Percentiles rank a stretch among this genome's conserved stretches.
Conservation (phyloP, 2,113 vertebrate species). For the Halichoeres trimaculatus region DNA sequence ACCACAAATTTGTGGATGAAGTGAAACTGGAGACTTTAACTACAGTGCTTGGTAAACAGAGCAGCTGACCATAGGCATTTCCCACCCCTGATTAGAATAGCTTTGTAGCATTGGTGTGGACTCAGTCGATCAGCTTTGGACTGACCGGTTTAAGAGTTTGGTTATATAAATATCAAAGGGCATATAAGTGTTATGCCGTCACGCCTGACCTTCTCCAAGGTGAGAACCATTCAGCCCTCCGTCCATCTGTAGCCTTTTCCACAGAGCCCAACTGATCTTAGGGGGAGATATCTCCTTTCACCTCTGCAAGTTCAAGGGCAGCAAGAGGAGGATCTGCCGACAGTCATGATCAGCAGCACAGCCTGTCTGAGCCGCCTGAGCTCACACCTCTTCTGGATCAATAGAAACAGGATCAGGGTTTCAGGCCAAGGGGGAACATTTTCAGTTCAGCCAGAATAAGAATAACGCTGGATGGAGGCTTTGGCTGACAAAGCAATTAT, state of each 20-base stretch:
- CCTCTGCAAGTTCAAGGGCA: constrained; percentile 62
- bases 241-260: constrained; percentile 19
- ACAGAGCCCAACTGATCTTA: constrained; percentile 21
- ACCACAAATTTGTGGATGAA: too few relatives aligned
- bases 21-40: too few relatives aligned
- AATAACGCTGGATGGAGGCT: neutral
- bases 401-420: constrained; percentile 61
- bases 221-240: constrained; percentile 3
- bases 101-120: too few relatives aligned
- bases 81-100: too few relatives aligned
- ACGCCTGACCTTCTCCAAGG: neutral
- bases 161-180: neutral
- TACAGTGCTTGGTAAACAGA: too few relatives aligned
- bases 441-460: constrained; percentile 26
- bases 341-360: constrained; percentile 16
- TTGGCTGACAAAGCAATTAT: constrained; percentile 6
- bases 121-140: too few relatives aligned
- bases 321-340: constrained; percentile 34
- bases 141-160: too few relatives aligned
- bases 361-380: constrained; percentile 21
- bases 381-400: constrained; percentile 54
- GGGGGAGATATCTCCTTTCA: constrained; percentile 37
- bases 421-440: constrained; percentile 15
- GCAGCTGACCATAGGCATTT: too few relatives aligned
- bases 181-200: neutral